phyloP scores from a whole-genome alignment of 1,140 invertebrate species.

The Doryteuthis pealeii region DNA sequence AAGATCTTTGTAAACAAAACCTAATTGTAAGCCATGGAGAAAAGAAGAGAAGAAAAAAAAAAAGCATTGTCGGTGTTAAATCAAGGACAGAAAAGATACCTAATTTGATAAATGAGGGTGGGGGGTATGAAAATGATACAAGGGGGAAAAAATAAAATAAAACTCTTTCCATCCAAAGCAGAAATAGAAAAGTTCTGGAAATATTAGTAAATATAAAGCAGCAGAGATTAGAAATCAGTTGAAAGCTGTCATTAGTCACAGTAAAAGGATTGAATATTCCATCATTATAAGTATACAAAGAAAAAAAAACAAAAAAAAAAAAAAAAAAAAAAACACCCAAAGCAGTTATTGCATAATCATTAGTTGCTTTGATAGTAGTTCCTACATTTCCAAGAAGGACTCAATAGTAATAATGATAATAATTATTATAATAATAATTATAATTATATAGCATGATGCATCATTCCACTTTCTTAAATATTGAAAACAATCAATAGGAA shows the following conservation, averaged over 20 bases:
- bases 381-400: neutral
- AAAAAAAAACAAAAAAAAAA: neutral
- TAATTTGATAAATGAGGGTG: no score
- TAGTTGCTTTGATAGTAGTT: neutral
- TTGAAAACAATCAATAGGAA: neutral
- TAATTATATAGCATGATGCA: neutral
- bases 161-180: no score
- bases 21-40: no score
- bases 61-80: no score
- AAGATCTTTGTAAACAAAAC: no score
- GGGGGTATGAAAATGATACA: no score
- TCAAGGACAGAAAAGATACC: no score
- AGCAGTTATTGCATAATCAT: conserved; percentile 5
- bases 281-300: neutral
- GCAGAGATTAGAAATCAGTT: neutral
- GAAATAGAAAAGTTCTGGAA: no score
- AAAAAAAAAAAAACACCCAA: neutral
- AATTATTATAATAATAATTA: no score
- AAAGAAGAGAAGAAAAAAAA: no score
- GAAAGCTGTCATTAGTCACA: conserved; percentile 2
- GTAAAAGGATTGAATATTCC: neutral
- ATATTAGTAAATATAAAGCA: neutral
- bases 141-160: no score
- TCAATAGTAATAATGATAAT: no score
- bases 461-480: neutral